phyloP scores from a whole-genome alignment of 1,140 invertebrate genomes.

The Apocrypta bakeri region DNA sequence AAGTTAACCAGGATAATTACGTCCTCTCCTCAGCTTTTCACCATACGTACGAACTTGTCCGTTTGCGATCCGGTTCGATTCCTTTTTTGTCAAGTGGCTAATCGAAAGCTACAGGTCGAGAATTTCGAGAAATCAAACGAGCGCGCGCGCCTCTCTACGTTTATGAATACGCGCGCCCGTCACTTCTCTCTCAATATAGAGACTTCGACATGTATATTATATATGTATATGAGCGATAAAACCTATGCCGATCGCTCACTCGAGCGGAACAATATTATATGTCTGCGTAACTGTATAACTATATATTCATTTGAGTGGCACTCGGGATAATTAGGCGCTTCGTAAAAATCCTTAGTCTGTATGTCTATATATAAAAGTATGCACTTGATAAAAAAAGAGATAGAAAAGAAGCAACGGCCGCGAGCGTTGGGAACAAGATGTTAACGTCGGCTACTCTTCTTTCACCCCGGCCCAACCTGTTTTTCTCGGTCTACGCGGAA shows the following conservation, averaged over 20 bases:
- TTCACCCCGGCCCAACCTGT: conserved; percentile 29
- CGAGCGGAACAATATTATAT: conserved; percentile 3
- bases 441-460: conserved; percentile 35
- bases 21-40: conserved; percentile 6
- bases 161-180: too few species aligned
- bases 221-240: too few species aligned
- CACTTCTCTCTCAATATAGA: too few species aligned
- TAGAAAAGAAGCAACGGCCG: too few species aligned
- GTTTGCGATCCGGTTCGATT: conserved; percentile 1
- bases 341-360: neutral
- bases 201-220: too few species aligned
- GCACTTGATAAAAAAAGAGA: neutral
- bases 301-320: neutral
- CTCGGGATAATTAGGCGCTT: neutral
- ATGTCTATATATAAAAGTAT: neutral
- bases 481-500: conserved; percentile 9
- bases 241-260: neutral
- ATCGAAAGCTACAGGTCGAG: neutral
- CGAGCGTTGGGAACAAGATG: conserved; percentile 46
- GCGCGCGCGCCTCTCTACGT: neutral
- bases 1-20: conserved; percentile 35
- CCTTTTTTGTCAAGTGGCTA: neutral
- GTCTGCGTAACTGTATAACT: neutral
- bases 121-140: neutral
- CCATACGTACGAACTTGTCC: neutral